A percentile compares a stretch with the other conserved stretches of the same genome.
Evolutionary conservation across 2,888 invertebrate species (phyloP).

Genomic region (Drosophila helvetica): DNA sequence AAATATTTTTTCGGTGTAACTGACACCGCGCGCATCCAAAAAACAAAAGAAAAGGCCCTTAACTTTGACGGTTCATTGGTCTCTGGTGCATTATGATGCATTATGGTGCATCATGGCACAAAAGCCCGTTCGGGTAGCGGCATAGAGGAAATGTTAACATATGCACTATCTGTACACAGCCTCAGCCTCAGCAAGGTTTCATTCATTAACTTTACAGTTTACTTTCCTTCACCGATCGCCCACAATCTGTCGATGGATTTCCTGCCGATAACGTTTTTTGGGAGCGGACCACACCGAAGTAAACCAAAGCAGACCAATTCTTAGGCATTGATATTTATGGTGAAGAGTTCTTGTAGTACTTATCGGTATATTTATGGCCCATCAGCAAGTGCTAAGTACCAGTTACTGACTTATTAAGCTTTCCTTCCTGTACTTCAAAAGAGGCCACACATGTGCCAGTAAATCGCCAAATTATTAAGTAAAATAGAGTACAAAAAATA

Average conservation of each 20-base stretch:
- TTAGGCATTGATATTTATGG: background rate
- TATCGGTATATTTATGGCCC: background rate
- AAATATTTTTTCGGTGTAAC: background rate
- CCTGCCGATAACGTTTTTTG: background rate
- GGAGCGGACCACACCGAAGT: background rate
- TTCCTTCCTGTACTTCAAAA: background rate
- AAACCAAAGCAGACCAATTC: background rate
- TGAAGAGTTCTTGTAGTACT: background rate
- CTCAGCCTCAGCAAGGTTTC: too few relatives aligned
- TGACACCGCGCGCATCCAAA: background rate
- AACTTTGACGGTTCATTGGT: too few relatives aligned
- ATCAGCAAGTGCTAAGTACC: background rate
- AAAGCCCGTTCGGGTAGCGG: too few relatives aligned
- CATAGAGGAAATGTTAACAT: too few relatives aligned
- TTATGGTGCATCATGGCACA: too few relatives aligned
- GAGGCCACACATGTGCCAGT: too few relatives aligned
- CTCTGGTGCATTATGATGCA: too few relatives aligned
- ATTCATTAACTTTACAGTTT: too few relatives aligned
- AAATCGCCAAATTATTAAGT: background rate
- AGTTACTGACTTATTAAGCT: background rate
- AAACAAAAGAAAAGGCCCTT: background rate
- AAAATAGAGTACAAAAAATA: background rate
- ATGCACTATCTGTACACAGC: too few relatives aligned
- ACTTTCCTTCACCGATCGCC: too few relatives aligned
- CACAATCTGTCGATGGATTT: too few relatives aligned